Percentiles rank a stretch among this genome's conserved stretches.
These are phyloP conservation scores for Adrianichthys oophorus DNA, from an alignment of 2,797 vertebrate species.

Conservation along the genomic window DNA sequence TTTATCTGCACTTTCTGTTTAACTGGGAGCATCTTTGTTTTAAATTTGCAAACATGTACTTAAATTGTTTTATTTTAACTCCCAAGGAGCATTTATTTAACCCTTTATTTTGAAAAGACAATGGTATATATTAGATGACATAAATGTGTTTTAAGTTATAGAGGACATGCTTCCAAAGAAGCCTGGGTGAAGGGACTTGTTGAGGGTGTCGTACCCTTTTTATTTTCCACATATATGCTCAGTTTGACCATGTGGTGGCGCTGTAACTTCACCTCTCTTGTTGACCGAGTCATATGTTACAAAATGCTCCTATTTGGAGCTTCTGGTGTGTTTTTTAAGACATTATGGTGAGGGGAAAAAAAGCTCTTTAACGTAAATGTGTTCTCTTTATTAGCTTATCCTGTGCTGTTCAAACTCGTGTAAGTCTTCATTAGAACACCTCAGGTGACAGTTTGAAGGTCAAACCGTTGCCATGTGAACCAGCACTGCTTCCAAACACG, in stretches of 20 bases:
- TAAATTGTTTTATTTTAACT: slow-evolving; percentile 19
- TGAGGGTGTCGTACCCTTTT: background rate
- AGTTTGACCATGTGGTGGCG: slow-evolving; percentile 46
- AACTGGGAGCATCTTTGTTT: background rate
- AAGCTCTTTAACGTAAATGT: slow-evolving; percentile 9
- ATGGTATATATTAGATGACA: background rate
- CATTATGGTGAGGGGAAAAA: slow-evolving; percentile 19
- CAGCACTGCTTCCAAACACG: slow-evolving; percentile 20
- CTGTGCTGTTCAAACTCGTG: slow-evolving; percentile 22
- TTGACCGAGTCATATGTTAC: slow-evolving; percentile 1
- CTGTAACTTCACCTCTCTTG: slow-evolving; percentile 35
- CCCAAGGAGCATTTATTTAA: slow-evolving; percentile 17
- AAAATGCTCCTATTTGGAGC: slow-evolving; percentile 18
- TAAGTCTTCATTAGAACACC: slow-evolving; percentile 44
- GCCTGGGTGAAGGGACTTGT: slow-evolving; percentile 22
- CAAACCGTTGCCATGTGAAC: slow-evolving; percentile 37
- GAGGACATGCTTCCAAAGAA: background rate
- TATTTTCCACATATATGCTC: background rate
- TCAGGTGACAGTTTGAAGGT: slow-evolving; percentile 50
- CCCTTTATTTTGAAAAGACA: slow-evolving; percentile 27
- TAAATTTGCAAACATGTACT: slow-evolving; percentile 4
- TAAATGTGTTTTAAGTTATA: background rate
- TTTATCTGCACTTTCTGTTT: background rate
- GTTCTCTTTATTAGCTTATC: slow-evolving; percentile 30
- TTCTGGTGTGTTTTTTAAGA: slow-evolving; percentile 6